Conservation (phyloP, 2,113 vertebrate species). For the Anseranas semipalmata region DNA sequence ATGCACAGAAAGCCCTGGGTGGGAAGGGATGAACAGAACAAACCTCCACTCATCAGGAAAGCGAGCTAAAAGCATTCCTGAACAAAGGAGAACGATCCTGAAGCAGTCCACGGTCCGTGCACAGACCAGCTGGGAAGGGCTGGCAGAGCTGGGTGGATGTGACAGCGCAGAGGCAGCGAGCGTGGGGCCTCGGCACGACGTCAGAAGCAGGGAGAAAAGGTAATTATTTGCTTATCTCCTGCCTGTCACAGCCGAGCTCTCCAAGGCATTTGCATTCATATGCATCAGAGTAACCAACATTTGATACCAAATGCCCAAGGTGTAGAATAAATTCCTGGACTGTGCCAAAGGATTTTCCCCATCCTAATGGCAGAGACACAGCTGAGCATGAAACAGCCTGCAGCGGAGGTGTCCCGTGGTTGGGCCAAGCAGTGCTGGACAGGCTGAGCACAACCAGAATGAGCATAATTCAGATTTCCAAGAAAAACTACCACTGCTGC, state of each 20-base stretch:
- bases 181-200: too few relatives aligned
- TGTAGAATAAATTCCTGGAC: neutral
- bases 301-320: neutral
- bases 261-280: neutral
- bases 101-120: neutral
- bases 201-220: accelerated
- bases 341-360: neutral
- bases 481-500: neutral
- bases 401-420: accelerated
- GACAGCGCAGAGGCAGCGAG: neutral
- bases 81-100: neutral
- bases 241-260: neutral
- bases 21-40: neutral
- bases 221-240: neutral
- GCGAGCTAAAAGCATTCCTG: neutral
- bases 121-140: too few relatives aligned
- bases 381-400: accelerated
- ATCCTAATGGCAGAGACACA: neutral
- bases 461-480: neutral
- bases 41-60: neutral
- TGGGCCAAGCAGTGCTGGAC: neutral
- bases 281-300: neutral
- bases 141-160: neutral
- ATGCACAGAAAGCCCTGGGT: neutral
- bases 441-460: neutral